Base-by-base conservation (phyloP, 2,797 vertebrate genomes). In the Danionella dracula region DNA sequence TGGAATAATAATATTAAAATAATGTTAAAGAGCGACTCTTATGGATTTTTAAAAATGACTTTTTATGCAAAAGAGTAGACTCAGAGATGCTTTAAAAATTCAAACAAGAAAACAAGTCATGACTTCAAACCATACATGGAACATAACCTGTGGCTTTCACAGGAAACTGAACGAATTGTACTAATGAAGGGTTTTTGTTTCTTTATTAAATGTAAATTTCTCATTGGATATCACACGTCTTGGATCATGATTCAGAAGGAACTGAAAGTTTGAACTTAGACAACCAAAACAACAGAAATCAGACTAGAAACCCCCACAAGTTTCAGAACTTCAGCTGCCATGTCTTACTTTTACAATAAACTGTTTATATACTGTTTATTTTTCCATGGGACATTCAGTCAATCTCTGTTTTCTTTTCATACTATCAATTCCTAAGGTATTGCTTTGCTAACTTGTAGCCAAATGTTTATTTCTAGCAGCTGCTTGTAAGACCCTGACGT, bases 341-440 rank as follows among this genome's bases (percentile, higher is more conserved):
- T 51, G 12, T 32, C 12, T 41, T 41, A 21, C n/a, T 31, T 20
- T 19, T n/a, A 27, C 11, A 31, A 15, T 63, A 45, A n/a, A 41
- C 9, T 1, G 12, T n/a, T 41, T 63, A 38, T 51, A 8, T 0
- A 31, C 12, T 40, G 5, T 50, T 42, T 29, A 27, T 17, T 37
- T 51, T 63, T 53, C 60, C 37, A 41, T 4, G 20, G 23, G 7
- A 50, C 45, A 50, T 62, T 50, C 21, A 10, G n/a, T n/a, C n/a
- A n/a, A n/a, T n/a, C n/a, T n/a, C n/a, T n/a, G n/a, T n/a, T n/a
- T n/a, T n/a, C n/a, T n/a, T n/a, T n/a, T n/a, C n/a, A n/a, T n/a
- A n/a, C n/a, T n/a, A 13, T 42, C 37, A n/a, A 11, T 41, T 23
- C 23, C 5, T 19, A 13, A 3, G 16, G 11, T 5, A 5, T 8